Evolutionary conservation across 2,113 vertebrate species (phyloP), one percentile per base, ranked within the genome.

Genomic region (Anarhynchus alexandrinus): DNA sequence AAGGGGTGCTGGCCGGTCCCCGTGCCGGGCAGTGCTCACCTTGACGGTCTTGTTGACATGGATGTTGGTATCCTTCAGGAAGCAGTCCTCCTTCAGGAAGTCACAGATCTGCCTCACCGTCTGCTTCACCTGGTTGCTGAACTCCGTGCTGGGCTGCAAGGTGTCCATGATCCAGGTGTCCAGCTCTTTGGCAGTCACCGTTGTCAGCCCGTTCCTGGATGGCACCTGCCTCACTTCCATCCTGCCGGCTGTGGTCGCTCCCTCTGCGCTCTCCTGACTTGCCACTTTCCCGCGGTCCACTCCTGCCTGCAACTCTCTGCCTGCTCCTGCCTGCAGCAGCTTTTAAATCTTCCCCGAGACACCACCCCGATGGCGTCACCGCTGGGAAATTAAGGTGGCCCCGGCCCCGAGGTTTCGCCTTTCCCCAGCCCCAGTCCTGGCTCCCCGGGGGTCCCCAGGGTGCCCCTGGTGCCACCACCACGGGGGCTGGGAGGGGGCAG

Each of bases 241-340:
- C 21, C 10, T 62, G 59, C 30, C 51, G 4, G 36, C 0, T 38
- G 10, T 4, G 8, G 7, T 20, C 3, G 0, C 8, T 42, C 20
- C 9, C 29, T 25, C 10, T 3, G 32, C 9, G 4, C 7, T 10
- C 21, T 47, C 34, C 61, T 11, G 38, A 8, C 14, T 38, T 3
- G 12, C n/a, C 11, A 4, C 14, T 29, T 23, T 8, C 8, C 5
- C 5, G 0, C 3, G 1, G 0, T 0, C 22, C 2, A 0, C 45
- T 23, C 8, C 45, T 0, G 20, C 8, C 45, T 0, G 5, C 30
- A 29, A 0, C 1, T 12, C 38, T 34, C 65, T 47, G 65, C 22
- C 65, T 12, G 66, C 27, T 66, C 29, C 26, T 2, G 3, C 1
- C 54, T 4, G 38, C 86, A 36, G 61, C 88, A 27, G 85, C 71